phyloP scores from a whole-genome alignment of 2,113 vertebrate species.

The Xerus inauris region DNA sequence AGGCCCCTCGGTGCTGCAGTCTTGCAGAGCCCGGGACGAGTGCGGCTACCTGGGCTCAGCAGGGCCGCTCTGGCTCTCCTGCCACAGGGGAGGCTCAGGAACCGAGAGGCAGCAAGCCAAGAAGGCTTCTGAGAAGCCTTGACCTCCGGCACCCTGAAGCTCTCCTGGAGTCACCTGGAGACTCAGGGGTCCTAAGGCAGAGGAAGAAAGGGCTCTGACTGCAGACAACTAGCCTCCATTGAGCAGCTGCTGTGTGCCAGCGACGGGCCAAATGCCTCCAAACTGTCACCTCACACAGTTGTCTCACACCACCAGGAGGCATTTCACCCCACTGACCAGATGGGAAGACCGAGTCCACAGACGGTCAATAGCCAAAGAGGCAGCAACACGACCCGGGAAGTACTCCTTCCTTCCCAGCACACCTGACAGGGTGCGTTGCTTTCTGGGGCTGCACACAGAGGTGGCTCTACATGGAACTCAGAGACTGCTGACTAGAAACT shows the following conservation, averaged over 20 bases:
- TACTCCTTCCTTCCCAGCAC: neutral
- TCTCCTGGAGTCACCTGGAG: neutral
- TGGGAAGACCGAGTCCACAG: neutral
- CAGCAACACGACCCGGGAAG: neutral
- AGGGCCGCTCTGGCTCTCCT: neutral
- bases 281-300: neutral
- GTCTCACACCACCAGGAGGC: neutral
- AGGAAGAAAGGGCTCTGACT: neutral
- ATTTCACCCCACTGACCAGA: neutral
- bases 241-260: neutral
- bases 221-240: neutral
- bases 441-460: neutral
- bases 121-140: neutral
- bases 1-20: no score
- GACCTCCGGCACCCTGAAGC: no score
- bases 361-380: accelerated
- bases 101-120: neutral
- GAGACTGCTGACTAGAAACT: neutral
- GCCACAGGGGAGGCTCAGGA: no score
- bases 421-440: accelerated
- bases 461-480: neutral
- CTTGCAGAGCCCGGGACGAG: neutral
- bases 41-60: neutral
- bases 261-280: neutral
- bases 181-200: accelerated